phyloP scores from a whole-genome alignment of 2,797 vertebrate genomes.

The Varecia variegata region DNA sequence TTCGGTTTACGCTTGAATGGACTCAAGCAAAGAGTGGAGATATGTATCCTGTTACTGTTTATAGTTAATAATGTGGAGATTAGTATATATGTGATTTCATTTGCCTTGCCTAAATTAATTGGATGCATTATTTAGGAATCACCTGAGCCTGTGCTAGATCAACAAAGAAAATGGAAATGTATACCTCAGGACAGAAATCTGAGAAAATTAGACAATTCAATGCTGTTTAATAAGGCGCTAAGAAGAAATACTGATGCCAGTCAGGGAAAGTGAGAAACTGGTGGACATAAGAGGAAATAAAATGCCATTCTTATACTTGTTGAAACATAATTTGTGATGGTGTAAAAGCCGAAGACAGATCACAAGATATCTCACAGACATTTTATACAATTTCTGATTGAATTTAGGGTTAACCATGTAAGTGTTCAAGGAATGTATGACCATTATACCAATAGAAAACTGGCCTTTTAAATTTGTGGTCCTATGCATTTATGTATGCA shows the following conservation, averaged over 20 bases:
- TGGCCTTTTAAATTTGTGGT: slow-evolving; percentile 46
- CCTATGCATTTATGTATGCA: slow-evolving; percentile 19
- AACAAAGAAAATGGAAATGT: slow-evolving; percentile 76
- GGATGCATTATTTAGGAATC: slow-evolving; percentile 62
- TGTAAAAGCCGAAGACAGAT: slow-evolving; percentile 20
- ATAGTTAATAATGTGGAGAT: slow-evolving; percentile 62
- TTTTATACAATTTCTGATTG: background rate
- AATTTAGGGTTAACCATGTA: slow-evolving; percentile 35
- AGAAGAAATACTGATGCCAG: slow-evolving; percentile 25
- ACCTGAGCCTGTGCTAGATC: slow-evolving; percentile 74
- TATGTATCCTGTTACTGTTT: slow-evolving; percentile 51
- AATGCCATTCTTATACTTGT: background rate
- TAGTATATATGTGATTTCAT: slow-evolving; percentile 51
- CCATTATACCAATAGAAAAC: slow-evolving; percentile 37
- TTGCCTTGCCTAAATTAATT: slow-evolving; percentile 68
- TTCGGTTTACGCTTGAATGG: slow-evolving; percentile 66
- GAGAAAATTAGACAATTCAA: slow-evolving; percentile 52
- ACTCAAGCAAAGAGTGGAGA: slow-evolving; percentile 63
- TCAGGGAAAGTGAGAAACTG: slow-evolving; percentile 52
- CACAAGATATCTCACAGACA: background rate
- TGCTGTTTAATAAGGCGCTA: slow-evolving; percentile 22
- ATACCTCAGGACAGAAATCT: slow-evolving; percentile 76
- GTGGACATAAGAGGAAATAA: slow-evolving; percentile 28
- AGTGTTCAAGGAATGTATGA: slow-evolving; percentile 54
- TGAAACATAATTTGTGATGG: slow-evolving; percentile 26